Conservation (phyloP, 2,797 vertebrate species). For the Halcyon chelicuti region DNA sequence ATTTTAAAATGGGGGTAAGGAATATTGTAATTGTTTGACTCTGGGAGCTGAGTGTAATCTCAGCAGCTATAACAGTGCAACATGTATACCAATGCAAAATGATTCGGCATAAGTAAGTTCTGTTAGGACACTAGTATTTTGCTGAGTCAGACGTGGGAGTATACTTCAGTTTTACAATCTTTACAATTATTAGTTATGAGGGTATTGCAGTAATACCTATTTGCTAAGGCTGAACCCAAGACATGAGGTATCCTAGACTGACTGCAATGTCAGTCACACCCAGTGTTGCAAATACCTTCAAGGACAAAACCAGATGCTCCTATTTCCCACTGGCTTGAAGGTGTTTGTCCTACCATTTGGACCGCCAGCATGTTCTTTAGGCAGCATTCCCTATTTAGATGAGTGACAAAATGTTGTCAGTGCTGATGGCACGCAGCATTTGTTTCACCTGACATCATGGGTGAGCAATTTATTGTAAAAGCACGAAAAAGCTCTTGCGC, state of each 20-base stretch:
- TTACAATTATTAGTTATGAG: background rate
- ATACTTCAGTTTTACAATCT: background rate
- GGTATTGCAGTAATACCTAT: background rate
- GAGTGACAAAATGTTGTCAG: background rate
- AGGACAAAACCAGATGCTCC: background rate
- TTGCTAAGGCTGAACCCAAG: background rate
- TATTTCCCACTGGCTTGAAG: background rate
- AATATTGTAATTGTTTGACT: background rate
- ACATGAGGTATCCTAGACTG: background rate
- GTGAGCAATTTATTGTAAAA: background rate
- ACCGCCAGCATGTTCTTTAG: background rate
- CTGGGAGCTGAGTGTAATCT: background rate
- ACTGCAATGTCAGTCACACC: background rate
- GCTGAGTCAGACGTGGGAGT: background rate
- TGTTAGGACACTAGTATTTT: background rate
- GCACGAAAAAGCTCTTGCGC: background rate
- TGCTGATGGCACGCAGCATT: background rate
- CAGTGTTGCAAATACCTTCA: fast-evolving
- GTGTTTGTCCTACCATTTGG: background rate
- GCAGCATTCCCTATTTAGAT: background rate
- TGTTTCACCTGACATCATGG: background rate
- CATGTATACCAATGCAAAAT: background rate
- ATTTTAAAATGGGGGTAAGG: background rate
- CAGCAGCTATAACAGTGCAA: background rate
- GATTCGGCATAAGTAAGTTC: background rate